Evolutionary conservation across 2,888 invertebrate species (phyloP), one percentile per base, ranked within the genome.

Genomic region (Heteropelma amictum): DNA sequence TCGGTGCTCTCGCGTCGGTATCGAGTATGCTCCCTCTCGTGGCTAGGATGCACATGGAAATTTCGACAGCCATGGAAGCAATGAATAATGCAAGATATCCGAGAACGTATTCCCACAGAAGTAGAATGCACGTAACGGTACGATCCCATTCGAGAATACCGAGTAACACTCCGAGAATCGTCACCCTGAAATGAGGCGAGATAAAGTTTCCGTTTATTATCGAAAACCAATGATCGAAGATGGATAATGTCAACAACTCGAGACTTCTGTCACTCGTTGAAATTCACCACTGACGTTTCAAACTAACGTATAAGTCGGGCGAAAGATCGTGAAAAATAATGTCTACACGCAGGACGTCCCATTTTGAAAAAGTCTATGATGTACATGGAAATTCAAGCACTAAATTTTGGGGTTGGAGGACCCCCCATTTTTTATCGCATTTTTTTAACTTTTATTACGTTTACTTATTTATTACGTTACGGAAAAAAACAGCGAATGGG

Each of bases 21-120:
- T 95, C 93, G 82, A 96, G 91, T 82, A 96, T 96, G 85, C 94
- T 94, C 72, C 96, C 96, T 78, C 95, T 91, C 90, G 95, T 93
- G 77, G 95, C 94, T 77, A 95, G 92, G 84, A 93, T 90, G 84
- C 94, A 94, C 82, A 96, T 93, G 82, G 92, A 91, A 75, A 93
- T 90, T 89, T 96, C 96, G 80, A 94, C 90, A 77, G 93, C 87
- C 90, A 93, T 91, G 73, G 92, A 92, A 81, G 90, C 88, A 23
- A 90, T 89, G 77, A 94, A 89, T 76, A 94, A 91, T 49, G 89
- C 90, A 80, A 93, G 87, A 87, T 93, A 93, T 58, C 93, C 93
- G 40, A 93, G 85, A 51, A 93, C 89, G 84, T 93, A 92, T 76
- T 91, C 89, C 90, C 92, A 90, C 61, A 92, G 88, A 71, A 91